phyloP scores from a whole-genome alignment of 2,888 invertebrate genomes.

The Rapana venosa region DNA sequence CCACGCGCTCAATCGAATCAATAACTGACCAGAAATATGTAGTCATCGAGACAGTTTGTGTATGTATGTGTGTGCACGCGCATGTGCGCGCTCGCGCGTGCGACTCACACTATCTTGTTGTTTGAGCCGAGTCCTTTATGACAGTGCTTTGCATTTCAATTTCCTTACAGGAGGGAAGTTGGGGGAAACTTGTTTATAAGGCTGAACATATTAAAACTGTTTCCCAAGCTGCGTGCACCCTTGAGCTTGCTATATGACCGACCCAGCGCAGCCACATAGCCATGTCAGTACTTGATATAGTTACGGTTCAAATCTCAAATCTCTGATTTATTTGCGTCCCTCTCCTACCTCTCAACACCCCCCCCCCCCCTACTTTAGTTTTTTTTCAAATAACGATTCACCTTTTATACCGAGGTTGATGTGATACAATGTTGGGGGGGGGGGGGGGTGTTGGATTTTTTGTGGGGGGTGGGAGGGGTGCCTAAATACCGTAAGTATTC shows the following conservation, averaged over 20 bases:
- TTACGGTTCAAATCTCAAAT: background rate
- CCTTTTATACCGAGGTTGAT: background rate
- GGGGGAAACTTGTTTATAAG: background rate
- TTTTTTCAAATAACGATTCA: background rate
- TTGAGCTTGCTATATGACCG: too few relatives aligned
- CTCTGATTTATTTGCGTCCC: background rate
- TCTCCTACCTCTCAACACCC: too few relatives aligned
- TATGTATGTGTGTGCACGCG: background rate
- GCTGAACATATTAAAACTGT: background rate
- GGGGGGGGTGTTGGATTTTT: background rate
- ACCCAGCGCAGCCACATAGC: too few relatives aligned
- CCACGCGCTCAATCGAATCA: background rate
- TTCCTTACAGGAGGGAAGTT: background rate
- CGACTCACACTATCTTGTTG: background rate
- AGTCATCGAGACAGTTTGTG: background rate
- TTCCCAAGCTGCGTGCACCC: background rate
- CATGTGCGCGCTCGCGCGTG: background rate
- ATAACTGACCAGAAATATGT: background rate
- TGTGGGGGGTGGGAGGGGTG: too few relatives aligned
- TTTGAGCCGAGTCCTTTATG: background rate
- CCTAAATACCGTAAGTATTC: too few relatives aligned
- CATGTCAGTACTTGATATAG: background rate
- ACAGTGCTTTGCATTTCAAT: background rate
- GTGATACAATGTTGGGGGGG: background rate
- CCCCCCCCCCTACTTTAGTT: background rate